Percentiles rank a stretch among this genome's conserved stretches.
Evolutionary conservation across 2,113 vertebrate genomes (phyloP).

Genomic region (Xiphophorus maculatus): DNA sequence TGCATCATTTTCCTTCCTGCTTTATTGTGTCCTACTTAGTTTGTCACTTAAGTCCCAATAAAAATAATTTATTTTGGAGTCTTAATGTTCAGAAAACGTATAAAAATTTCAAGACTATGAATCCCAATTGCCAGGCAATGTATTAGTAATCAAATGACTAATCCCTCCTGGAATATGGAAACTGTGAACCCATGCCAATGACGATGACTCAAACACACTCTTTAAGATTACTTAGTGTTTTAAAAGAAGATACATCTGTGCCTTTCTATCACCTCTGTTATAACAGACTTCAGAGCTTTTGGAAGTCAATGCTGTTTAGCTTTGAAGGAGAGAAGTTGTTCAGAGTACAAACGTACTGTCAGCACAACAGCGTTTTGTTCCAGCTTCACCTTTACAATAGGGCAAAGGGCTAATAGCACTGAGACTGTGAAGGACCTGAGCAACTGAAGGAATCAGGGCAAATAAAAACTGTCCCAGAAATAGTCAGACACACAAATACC

Average conservation of each 20-base stretch:
- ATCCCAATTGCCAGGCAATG: not conserved
- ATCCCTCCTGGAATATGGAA: not conserved
- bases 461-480: constrained; percentile 48
- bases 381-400: constrained; percentile 35
- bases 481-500: not conserved
- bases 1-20: too few species aligned
- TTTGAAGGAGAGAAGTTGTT: not conserved
- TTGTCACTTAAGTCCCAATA: not conserved
- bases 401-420: constrained; percentile 62
- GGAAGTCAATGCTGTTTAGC: constrained; percentile 34
- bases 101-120: not conserved
- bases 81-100: not conserved
- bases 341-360: constrained; percentile 2
- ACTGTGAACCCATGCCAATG: not conserved
- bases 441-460: constrained; percentile 57
- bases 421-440: constrained; percentile 50
- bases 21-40: too few species aligned
- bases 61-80: not conserved
- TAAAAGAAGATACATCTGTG: constrained; percentile 39
- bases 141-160: not conserved
- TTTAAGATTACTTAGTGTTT: constrained; percentile 38
- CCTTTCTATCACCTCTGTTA: constrained; percentile 37
- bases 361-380: constrained; percentile 17
- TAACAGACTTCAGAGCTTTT: constrained; percentile 2
- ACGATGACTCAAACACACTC: constrained; percentile 10